A percentile compares a stretch with the other conserved stretches of the same genome.
These are phyloP conservation scores for Drosophila anomalata DNA, from an alignment of 2,888 invertebrate genomes.

Conservation along the genomic window DNA sequence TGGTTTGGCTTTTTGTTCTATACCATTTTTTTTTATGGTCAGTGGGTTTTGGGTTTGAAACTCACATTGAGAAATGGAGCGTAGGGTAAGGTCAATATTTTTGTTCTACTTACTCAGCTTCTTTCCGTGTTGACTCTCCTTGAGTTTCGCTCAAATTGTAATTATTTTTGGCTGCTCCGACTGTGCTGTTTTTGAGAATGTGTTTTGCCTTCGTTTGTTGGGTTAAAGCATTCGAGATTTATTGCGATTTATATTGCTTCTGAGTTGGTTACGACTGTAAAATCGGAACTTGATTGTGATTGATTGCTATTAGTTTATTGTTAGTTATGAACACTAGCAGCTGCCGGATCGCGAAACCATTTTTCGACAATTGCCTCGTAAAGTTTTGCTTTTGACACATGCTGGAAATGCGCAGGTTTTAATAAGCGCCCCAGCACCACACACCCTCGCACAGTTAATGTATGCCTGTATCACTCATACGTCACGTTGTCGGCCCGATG, in stretches of 20 bases:
- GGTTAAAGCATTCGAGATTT: conserved; percentile 43
- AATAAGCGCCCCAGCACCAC: conserved; percentile 57
- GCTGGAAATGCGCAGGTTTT: conserved; percentile 69
- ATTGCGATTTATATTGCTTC: conserved; percentile 66
- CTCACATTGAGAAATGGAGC: conserved; percentile 16
- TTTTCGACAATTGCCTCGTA: conserved; percentile 56
- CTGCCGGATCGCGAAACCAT: conserved; percentile 63
- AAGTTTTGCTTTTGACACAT: conserved; percentile 58
- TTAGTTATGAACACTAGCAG: conserved; percentile 31
- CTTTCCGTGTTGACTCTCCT: conserved; percentile 12
- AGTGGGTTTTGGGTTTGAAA: not conserved
- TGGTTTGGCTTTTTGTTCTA: conserved; percentile 11
- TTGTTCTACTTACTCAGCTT: conserved; percentile 37
- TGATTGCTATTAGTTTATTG: conserved; percentile 43
- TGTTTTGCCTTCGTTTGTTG: conserved; percentile 8
- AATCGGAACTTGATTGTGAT: conserved; percentile 33
- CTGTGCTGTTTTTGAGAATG: conserved; percentile 16
- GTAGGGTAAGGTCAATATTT: conserved; percentile 37
- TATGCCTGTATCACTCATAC: conserved; percentile 67
- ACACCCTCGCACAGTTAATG: conserved; percentile 43
- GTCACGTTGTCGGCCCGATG: conserved; percentile 62
- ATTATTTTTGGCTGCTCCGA: conserved; percentile 24
- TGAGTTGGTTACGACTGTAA: conserved; percentile 34
- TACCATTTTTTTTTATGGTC: conserved; percentile 6
- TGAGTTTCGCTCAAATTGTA: conserved; percentile 22